Evolutionary conservation across 2,797 vertebrate genomes (phyloP).

Genomic region (Malacoctenus gilli): DNA sequence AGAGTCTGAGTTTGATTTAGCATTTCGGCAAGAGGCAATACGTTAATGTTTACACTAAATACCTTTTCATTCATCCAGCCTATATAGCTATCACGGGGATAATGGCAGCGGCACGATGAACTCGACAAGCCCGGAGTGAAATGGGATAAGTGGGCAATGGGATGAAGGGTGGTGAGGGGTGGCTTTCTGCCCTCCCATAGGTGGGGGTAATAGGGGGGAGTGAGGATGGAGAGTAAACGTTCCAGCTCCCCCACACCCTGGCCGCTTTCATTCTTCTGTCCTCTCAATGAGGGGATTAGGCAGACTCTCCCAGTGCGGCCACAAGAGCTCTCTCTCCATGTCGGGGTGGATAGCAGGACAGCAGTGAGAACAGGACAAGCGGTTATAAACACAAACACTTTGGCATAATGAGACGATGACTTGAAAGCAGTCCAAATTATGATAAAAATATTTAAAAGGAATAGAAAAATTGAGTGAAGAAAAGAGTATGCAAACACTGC

Average conservation of each 20-base stretch:
- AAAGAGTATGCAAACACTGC: conserved; percentile 17
- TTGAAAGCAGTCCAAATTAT: conserved; percentile 48
- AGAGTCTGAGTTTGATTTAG: background rate
- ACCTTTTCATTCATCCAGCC: background rate
- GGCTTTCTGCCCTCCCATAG: conserved; percentile 79
- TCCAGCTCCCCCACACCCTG: conserved; percentile 68
- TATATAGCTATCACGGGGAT: conserved; percentile 40
- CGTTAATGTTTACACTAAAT: conserved; percentile 23
- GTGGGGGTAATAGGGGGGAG: conserved; percentile 55
- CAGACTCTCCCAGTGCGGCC: conserved; percentile 72
- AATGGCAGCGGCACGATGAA: conserved; percentile 30
- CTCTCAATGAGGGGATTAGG: conserved; percentile 86
- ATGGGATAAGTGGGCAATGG: conserved; percentile 64
- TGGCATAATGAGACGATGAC: conserved; percentile 43
- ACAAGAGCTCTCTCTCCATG: conserved; percentile 74
- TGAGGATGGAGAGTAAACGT: conserved; percentile 70
- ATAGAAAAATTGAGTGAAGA: conserved; percentile 16
- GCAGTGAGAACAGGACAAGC: conserved; percentile 60
- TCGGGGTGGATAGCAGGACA: conserved; percentile 59
- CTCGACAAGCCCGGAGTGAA: conserved; percentile 54
- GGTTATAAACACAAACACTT: conserved; percentile 54
- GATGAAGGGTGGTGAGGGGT: conserved; percentile 70
- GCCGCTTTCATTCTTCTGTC: conserved; percentile 80
- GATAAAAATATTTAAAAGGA: conserved; percentile 10
- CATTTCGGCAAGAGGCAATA: no score